Base-by-base conservation (phyloP, 1,140 invertebrate species). In the Brachionus koreanus region DNA sequence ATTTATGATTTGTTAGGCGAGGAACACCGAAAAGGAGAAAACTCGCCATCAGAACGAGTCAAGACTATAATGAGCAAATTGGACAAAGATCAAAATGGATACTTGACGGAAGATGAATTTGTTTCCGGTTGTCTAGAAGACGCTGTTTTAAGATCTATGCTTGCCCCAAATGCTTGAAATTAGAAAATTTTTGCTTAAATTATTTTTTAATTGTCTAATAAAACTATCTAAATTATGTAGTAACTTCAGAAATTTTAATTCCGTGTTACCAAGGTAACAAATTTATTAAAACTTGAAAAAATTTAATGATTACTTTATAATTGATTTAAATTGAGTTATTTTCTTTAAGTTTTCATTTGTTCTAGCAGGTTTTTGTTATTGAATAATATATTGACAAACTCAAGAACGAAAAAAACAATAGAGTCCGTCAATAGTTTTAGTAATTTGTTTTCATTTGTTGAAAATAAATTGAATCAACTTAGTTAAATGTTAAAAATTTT, bases 1-100 rank as follows among this genome's bases (percentile, higher is more conserved):
- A 67, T 76, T 76, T 83, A 83, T 35, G 82, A 83, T 61, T 65
- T 83, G 9, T 16, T 75, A 7, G 82, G 82, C 13, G 82, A 83
- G 43, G 69, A 76, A 23, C 42, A 83, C 9, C 29, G 82, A 39
- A 76, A 76, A 42, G 82, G 82, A 43, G 72, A 83, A 42, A 75
- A 75, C 25, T 33, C 57, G 4, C 82, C 82, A 29, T n/a, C 16
- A 6, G 46, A 83, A 63, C 29, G 82, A 39, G 82, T 65, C 6
- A 65, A 75, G 12, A 57, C 39, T 19, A 75, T 83, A 3, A 63
- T 83, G 43, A 65, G 13, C 7, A 76, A 75, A 76, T 37, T 83
- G 12, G 82, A 83, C 46, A 61, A 57, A 43, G 72, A 75, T 63
- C 43, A 63, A 57, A 69, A 83, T 76, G 43, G 46, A 13, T 67